Evolutionary conservation across 2,797 vertebrate species (phyloP).

Genomic region (Distichodus sexfasciatus): DNA sequence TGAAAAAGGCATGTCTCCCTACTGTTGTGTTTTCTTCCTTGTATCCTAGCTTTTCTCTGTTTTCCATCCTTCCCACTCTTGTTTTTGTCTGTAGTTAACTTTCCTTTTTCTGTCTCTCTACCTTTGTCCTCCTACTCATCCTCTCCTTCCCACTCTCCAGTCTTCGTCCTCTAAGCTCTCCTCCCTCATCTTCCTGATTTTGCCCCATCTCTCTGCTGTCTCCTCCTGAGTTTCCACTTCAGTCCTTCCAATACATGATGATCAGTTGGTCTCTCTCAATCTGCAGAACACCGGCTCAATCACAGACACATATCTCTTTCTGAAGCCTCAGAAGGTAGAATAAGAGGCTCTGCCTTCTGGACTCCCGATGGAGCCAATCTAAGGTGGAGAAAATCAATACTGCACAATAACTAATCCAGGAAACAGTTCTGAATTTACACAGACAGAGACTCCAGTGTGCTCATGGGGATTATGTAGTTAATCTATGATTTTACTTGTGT

Average conservation of each 20-base stretch:
- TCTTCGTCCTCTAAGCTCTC: no score
- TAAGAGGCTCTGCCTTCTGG: slow-evolving; percentile 59
- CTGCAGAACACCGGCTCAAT: slow-evolving; percentile 33
- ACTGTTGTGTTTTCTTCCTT: background rate
- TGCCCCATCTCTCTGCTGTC: no score
- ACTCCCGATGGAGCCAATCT: slow-evolving; percentile 58
- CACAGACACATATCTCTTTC: slow-evolving; percentile 7
- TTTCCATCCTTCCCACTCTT: background rate
- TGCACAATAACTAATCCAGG: slow-evolving; percentile 68
- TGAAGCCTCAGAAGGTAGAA: slow-evolving; percentile 58
- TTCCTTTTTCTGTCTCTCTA: background rate
- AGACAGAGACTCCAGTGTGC: slow-evolving; percentile 53
- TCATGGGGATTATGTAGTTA: slow-evolving; percentile 49
- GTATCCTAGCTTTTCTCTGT: background rate
- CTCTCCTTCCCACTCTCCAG: no score
- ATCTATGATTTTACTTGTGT: slow-evolving; percentile 42
- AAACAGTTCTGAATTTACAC: slow-evolving; percentile 69
- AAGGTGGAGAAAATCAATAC: slow-evolving; percentile 71
- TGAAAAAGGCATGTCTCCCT: background rate
- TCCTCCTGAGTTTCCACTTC: background rate
- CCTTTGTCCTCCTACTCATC: no score
- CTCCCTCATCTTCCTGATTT: no score
- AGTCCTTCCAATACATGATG: slow-evolving; percentile 16
- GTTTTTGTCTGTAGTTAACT: background rate
- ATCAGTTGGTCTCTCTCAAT: slow-evolving; percentile 50